phyloP scores from a whole-genome alignment of 2,888 invertebrate species.

The Drosophila flavopinicola region DNA sequence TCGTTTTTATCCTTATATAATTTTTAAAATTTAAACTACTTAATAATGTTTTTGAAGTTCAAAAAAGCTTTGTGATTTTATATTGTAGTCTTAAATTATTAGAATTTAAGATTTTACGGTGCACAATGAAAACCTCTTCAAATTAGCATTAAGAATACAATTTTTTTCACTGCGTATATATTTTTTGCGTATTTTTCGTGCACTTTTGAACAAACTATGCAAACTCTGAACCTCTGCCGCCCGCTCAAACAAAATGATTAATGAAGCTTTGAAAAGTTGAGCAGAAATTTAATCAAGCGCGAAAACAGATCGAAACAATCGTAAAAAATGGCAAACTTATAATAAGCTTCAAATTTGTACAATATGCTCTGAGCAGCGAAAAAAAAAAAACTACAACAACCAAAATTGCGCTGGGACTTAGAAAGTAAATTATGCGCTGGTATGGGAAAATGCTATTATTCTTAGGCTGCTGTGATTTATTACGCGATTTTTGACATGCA shows the following conservation, averaged over 20 bases:
- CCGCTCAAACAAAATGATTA: slow-evolving; percentile 63
- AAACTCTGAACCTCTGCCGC: slow-evolving; percentile 21
- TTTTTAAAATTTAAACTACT: no score
- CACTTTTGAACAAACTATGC: slow-evolving; percentile 43
- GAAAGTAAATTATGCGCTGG: slow-evolving; percentile 67
- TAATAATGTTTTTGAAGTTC: no score
- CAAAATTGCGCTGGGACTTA: slow-evolving; percentile 47
- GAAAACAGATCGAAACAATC: slow-evolving; percentile 67
- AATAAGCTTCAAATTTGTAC: slow-evolving; percentile 73
- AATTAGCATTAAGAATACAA: no score
- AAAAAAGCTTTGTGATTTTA: no score
- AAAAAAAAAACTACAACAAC: slow-evolving; percentile 17
- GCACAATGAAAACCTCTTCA: no score
- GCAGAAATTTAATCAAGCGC: slow-evolving; percentile 79
- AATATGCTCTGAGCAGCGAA: slow-evolving; percentile 49
- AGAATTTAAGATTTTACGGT: no score
- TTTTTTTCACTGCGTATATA: no score
- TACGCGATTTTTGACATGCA: slow-evolving; percentile 71
- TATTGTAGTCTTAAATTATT: no score
- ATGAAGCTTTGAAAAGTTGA: slow-evolving; percentile 70
- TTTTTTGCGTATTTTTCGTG: slow-evolving; percentile 3
- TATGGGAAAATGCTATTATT: slow-evolving; percentile 17
- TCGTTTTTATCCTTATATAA: slow-evolving; percentile 3
- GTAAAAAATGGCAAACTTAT: slow-evolving; percentile 60
- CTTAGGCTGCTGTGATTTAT: slow-evolving; percentile 63